A percentile compares a stretch with the other conserved stretches of the same genome.
Evolutionary conservation across 2,888 invertebrate species (phyloP).

Genomic region (Crossocerus cetratus): DNA sequence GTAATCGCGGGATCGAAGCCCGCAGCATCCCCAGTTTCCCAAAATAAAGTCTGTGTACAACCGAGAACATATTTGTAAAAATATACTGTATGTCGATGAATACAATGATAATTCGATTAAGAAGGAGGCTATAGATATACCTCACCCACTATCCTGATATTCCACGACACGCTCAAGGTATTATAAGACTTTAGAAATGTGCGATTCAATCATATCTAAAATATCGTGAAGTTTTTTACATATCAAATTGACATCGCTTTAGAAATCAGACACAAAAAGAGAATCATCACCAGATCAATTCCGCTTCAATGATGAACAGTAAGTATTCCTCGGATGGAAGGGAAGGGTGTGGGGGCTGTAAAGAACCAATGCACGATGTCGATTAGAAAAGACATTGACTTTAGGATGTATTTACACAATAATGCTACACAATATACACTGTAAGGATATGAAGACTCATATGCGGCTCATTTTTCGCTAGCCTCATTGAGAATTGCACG

Average conservation of each 20-base stretch:
- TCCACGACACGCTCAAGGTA: too few relatives aligned
- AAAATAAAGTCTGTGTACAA: constrained; percentile 42
- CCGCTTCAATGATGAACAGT: too few relatives aligned
- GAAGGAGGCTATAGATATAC: background rate
- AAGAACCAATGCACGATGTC: background rate
- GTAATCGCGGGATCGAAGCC: background rate
- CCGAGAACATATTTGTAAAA: constrained; percentile 59
- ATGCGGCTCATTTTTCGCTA: constrained; percentile 27
- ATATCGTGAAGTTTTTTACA: too few relatives aligned
- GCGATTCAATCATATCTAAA: too few relatives aligned
- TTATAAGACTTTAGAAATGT: too few relatives aligned
- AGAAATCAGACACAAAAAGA: too few relatives aligned
- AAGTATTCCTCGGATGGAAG: too few relatives aligned
- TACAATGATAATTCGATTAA: constrained; percentile 47
- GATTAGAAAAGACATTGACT: constrained; percentile 27
- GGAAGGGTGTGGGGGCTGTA: too few relatives aligned
- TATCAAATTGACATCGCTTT: too few relatives aligned
- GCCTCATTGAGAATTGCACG: constrained; percentile 41
- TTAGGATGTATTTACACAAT: constrained; percentile 60
- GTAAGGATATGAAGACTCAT: constrained; percentile 56
- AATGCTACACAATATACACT: constrained; percentile 61
- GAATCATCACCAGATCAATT: too few relatives aligned
- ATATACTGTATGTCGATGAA: constrained; percentile 61
- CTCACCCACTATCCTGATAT: background rate
- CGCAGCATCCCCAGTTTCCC: constrained; percentile 3